A percentile compares a stretch with the other conserved stretches of the same genome.
Conservation (phyloP, 2,113 vertebrate species). For the Trichomycterus rosablanca region DNA sequence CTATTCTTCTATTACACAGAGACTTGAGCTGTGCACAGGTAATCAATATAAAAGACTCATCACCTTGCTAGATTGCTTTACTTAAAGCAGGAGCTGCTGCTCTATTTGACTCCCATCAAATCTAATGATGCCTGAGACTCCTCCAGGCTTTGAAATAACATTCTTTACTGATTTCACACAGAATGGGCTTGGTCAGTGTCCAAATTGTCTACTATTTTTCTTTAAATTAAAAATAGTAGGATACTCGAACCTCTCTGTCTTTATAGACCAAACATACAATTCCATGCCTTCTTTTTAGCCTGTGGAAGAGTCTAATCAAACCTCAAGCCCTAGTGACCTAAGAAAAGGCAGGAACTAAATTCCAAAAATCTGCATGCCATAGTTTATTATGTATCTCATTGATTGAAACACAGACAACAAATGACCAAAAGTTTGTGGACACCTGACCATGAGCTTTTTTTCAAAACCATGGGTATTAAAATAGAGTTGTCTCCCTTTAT, state of each 20-base stretch:
- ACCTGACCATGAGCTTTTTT: too few species aligned
- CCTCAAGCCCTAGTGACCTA: too few species aligned
- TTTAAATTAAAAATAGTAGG: too few species aligned
- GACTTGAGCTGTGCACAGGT: conserved; percentile 36
- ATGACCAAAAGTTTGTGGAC: too few species aligned
- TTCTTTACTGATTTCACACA: conserved; percentile 10
- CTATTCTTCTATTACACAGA: conserved; percentile 40
- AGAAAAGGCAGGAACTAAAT: too few species aligned
- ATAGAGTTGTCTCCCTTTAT: too few species aligned
- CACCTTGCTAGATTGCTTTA: conserved; percentile 34
- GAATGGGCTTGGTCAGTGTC: neutral
- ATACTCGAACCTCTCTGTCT: neutral
- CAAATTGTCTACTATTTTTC: conserved; percentile 5
- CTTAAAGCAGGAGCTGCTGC: conserved; percentile 23
- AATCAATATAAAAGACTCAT: conserved; percentile 35
- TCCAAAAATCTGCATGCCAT: too few species aligned
- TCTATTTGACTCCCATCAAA: conserved; percentile 31
- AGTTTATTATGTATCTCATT: too few species aligned
- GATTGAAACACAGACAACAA: too few species aligned
- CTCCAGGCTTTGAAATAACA: conserved; percentile 27
- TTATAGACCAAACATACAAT: conserved; percentile 14
- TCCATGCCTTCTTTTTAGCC: too few species aligned
- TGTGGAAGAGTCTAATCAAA: too few species aligned
- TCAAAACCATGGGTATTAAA: too few species aligned
- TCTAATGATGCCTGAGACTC: conserved; percentile 34